Evolutionary conservation across 1,140 invertebrate genomes (phyloP).

Genomic region (Atta cephalotes): DNA sequence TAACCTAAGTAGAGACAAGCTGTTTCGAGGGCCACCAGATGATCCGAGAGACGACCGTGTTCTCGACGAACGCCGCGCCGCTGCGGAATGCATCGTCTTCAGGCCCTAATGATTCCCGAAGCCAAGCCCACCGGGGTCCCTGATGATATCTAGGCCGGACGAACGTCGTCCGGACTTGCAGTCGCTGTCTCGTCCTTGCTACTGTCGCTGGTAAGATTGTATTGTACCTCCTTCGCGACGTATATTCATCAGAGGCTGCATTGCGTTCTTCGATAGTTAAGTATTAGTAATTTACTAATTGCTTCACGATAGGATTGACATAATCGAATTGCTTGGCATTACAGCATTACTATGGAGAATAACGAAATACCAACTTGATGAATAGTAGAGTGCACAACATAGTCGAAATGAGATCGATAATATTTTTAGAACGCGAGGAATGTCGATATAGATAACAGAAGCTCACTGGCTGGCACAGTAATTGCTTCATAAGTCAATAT

Average conservation of each 20-base stretch:
- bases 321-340: background rate
- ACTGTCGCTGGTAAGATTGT: conserved; percentile 55
- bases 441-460: conserved; percentile 42
- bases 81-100: conserved; percentile 73
- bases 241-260: conserved; percentile 36
- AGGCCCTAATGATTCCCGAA: conserved; percentile 75
- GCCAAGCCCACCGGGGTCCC: conserved; percentile 68
- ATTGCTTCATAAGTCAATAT: conserved; percentile 46
- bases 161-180: conserved; percentile 53
- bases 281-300: conserved; percentile 66
- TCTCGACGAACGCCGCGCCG: conserved; percentile 39
- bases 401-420: conserved; percentile 8
- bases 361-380: conserved; percentile 19
- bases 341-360: background rate
- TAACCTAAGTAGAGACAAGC: conserved; percentile 53
- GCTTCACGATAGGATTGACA: conserved; percentile 27
- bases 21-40: conserved; percentile 67
- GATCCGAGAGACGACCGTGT: conserved; percentile 61
- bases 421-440: conserved; percentile 26
- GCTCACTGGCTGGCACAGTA: conserved; percentile 6
- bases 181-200: conserved; percentile 41
- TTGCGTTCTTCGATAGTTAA: conserved; percentile 68
- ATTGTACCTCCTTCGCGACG: conserved; percentile 42
- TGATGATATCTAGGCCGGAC: conserved; percentile 75
- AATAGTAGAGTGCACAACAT: background rate